Conservation (phyloP, 2,797 vertebrate species). For the Micromesistius poutassou region DNA sequence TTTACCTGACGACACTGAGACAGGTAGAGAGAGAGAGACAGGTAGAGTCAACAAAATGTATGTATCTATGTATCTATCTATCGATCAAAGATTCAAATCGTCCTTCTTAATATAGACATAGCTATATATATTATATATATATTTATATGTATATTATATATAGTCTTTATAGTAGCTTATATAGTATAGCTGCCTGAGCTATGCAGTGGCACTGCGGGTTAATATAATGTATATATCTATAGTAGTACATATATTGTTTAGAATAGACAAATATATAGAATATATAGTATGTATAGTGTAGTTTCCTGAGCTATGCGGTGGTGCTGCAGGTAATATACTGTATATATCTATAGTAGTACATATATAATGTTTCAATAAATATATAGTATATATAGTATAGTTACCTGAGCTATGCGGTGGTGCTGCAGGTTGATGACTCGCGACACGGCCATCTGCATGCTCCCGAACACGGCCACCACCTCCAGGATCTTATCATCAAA, state of each 20-base stretch:
- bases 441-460: slow-evolving; percentile 98
- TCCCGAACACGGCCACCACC: slow-evolving; percentile 95
- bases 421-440: slow-evolving; percentile 94
- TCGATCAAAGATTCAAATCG: too few relatives aligned
- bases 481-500: slow-evolving; percentile 96
- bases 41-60: not conserved
- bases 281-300: not conserved
- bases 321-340: slow-evolving; percentile 77
- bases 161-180: too few relatives aligned
- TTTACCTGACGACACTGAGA: slow-evolving; percentile 90
- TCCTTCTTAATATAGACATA: too few relatives aligned
- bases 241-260: not conserved
- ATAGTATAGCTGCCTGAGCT: too few relatives aligned
- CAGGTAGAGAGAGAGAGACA: not conserved
- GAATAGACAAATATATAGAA: too few relatives aligned
- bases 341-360: not conserved
- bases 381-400: not conserved
- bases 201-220: too few relatives aligned
- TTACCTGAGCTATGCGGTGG: slow-evolving; percentile 95
- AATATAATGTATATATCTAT: too few relatives aligned
- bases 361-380: not conserved
- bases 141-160: too few relatives aligned
- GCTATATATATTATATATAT: too few relatives aligned
- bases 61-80: too few relatives aligned
- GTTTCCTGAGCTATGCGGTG: slow-evolving; percentile 95